These are phyloP conservation scores for Pterocles orientalis DNA, from an alignment of 2,113 vertebrate genomes.

Conservation along the genomic window DNA sequence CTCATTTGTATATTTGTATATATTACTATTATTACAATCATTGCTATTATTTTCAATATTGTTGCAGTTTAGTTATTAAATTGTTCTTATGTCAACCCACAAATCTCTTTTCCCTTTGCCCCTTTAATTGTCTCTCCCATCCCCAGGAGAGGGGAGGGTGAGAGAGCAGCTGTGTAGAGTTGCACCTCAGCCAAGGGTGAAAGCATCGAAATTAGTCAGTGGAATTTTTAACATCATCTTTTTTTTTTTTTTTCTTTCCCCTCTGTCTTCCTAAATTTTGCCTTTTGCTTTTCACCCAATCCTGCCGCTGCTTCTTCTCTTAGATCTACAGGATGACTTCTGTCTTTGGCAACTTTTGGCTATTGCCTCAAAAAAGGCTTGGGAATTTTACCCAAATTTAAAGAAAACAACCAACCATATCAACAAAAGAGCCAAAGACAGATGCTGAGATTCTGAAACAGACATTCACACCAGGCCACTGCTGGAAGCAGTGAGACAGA, in stretches of 20 bases:
- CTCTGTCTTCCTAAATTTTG: neutral
- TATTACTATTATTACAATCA: too few relatives aligned
- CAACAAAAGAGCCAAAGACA: neutral
- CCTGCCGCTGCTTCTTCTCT: neutral
- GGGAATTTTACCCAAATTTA: neutral
- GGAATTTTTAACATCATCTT: neutral
- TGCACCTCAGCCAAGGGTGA: too few relatives aligned
- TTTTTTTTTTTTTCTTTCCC: rapidly evolving
- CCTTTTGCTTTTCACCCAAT: neutral
- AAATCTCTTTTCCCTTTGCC: too few relatives aligned
- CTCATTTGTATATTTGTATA: too few relatives aligned
- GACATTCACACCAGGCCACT: neutral
- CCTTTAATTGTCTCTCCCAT: too few relatives aligned
- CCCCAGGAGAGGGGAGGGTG: too few relatives aligned
- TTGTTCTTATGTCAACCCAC: too few relatives aligned
- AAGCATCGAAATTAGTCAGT: neutral
- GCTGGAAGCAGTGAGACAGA: neutral
- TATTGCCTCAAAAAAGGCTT: neutral
- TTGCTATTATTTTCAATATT: too few relatives aligned
- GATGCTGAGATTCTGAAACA: neutral
- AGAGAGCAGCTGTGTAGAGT: too few relatives aligned
- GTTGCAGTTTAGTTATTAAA: too few relatives aligned
- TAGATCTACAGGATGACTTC: neutral
- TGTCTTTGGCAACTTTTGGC: neutral
- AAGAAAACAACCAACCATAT: neutral